phyloP scores from a whole-genome alignment of 2,113 vertebrate species.

The Stictonetta naevosa region DNA sequence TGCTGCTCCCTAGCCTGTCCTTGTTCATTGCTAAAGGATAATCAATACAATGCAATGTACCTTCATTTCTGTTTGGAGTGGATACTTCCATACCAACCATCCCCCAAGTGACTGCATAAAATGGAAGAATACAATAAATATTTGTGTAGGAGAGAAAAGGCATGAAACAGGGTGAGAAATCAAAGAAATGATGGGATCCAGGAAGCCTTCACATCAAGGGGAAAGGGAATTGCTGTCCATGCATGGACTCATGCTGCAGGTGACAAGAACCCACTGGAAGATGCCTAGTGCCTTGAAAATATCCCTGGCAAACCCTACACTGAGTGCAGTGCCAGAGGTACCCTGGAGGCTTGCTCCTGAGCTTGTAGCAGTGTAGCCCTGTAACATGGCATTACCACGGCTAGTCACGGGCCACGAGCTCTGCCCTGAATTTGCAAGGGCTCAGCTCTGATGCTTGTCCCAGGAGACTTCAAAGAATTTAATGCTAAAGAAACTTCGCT shows the following conservation, averaged over 20 bases:
- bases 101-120: background rate
- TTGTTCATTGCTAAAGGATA: background rate
- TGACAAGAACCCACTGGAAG: background rate
- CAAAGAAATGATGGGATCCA: background rate
- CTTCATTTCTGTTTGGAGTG: background rate
- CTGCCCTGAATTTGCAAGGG: background rate
- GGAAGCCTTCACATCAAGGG: fast-evolving
- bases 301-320: too few relatives aligned
- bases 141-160: background rate
- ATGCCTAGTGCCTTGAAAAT: background rate
- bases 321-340: background rate
- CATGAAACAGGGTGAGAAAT: background rate
- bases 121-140: background rate
- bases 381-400: background rate
- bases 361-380: background rate
- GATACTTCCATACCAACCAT: background rate
- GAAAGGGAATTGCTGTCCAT: too few relatives aligned
- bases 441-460: background rate
- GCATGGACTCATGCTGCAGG: background rate
- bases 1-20: background rate
- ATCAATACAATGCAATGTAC: background rate
- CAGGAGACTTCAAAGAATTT: background rate
- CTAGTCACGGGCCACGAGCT: background rate
- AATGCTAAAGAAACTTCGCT: background rate
- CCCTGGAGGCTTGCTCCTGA: background rate